A percentile compares a stretch with the other conserved stretches of the same genome.
phyloP scores from a whole-genome alignment of 2,888 invertebrate species.

The Icerya purchasi region DNA sequence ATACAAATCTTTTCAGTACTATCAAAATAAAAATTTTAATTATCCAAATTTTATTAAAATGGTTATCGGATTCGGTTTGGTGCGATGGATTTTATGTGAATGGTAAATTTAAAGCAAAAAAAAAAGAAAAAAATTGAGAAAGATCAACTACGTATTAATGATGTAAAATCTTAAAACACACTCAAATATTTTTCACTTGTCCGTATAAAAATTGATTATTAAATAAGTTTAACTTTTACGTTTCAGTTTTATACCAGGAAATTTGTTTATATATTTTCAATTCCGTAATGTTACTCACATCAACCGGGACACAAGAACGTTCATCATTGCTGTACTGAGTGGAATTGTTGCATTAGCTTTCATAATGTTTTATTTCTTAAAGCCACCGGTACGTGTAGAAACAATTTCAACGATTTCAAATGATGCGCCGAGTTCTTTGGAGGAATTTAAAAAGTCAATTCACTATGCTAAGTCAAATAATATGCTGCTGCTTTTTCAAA shows the following conservation, averaged over 20 bases:
- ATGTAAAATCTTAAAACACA: too few relatives aligned
- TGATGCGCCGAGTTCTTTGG: background rate
- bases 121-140: too few relatives aligned
- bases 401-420: background rate
- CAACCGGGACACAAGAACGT: background rate
- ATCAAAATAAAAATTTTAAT: too few relatives aligned
- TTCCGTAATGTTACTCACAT: slow-evolving; percentile 3
- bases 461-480: background rate
- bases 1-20: too few relatives aligned
- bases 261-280: slow-evolving; percentile 8
- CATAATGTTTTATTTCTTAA: slow-evolving; percentile 2
- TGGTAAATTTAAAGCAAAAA: too few relatives aligned
- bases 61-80: too few relatives aligned
- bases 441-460: background rate
- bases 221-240: background rate
- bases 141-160: too few relatives aligned
- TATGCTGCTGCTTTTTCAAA: background rate
- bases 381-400: background rate
- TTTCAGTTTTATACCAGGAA: slow-evolving; percentile 9
- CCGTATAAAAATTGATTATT: background rate
- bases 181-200: background rate
- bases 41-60: too few relatives aligned
- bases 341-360: slow-evolving; percentile 4
- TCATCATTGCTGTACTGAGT: background rate
- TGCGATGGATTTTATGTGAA: too few relatives aligned